Evolutionary conservation across 2,888 invertebrate genomes (phyloP), one percentile per base, ranked within the genome.

Genomic region (Rhagium mordax): DNA sequence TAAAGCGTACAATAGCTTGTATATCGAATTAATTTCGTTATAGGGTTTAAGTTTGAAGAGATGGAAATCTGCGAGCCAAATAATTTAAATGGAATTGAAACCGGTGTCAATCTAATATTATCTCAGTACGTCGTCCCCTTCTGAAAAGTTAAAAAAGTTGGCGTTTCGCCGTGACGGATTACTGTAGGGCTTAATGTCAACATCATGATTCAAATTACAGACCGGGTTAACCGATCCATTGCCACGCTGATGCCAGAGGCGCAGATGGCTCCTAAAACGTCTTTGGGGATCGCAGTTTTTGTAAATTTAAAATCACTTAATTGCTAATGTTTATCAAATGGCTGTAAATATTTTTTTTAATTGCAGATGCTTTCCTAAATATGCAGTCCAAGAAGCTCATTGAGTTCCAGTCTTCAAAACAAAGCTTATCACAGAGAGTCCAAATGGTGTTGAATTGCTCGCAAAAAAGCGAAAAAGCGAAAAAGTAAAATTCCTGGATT

Each of bases 151-250:
- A 82, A 85, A 85, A 86, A 86, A 86, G 85, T 84, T 84, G 84
- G 83, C 85, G 83, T 84, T 85, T 83, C 84, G 80, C 86, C 85
- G 85, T 86, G 86, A 87, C 86, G 86, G 87, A 87, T 87, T 87
- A 87, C 86, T 81, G 79, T 74, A 82, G 84, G 86, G 87, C 86
- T 87, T 87, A 86, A 85, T 87, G 87, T 87, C 87, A 87, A 87
- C 86, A 87, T 87, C 87, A 85, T 85, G 87, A 86, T 87, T 86
- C 86, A 85, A 85, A 87, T 87, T 87, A 86, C 85, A 83, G 82
- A 81, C 78, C 79, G 84, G 82, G 78, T 79, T 81, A 82, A 81
- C 80, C 79, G 79, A 81, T 78, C 74, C 78, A 74, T 60, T 74
- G 74, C 74, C 62, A 61, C 74, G 67, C 47, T 65, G 72, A 70